Conservation (phyloP, 2,888 invertebrate genomes). For the Eupithecia insigniata region DNA sequence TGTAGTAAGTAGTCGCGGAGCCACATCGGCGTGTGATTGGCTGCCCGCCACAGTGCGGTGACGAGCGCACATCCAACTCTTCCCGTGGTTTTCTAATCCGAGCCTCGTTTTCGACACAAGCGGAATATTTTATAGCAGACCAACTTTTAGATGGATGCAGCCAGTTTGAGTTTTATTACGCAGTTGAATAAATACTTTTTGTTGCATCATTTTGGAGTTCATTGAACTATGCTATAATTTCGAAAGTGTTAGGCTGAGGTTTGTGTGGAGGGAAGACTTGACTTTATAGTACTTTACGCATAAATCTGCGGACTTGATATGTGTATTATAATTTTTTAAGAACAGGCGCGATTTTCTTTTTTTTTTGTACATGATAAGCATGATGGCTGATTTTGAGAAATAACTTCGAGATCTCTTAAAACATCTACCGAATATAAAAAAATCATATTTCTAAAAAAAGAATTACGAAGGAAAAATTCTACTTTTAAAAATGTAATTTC, state of each 20-base stretch:
- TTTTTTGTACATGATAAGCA: no score
- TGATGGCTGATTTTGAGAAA: no score
- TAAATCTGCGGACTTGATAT: no score
- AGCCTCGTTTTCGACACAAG: constrained; percentile 56
- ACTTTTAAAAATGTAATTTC: no score
- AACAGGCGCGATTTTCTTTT: no score
- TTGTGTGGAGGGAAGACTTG: no score
- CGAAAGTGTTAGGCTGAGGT: neutral
- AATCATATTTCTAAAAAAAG: no score
- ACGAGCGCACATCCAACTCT: constrained; percentile 61
- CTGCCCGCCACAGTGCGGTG: constrained; percentile 50
- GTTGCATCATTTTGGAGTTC: constrained; percentile 1
- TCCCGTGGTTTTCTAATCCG: constrained; percentile 73
- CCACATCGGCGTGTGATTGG: constrained; percentile 56
- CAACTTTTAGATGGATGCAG: constrained; percentile 38
- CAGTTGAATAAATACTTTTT: constrained; percentile 10
- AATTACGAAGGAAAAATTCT: no score
- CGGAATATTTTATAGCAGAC: constrained; percentile 48
- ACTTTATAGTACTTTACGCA: no score
- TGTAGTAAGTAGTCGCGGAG: constrained; percentile 40
- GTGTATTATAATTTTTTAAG: no score
- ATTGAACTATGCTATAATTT: neutral
- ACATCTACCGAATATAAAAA: no score
- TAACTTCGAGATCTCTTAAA: no score
- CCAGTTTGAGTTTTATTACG: constrained; percentile 35